Conservation (phyloP, 2,888 invertebrate species). For the Dorcus parallelipipedus region DNA sequence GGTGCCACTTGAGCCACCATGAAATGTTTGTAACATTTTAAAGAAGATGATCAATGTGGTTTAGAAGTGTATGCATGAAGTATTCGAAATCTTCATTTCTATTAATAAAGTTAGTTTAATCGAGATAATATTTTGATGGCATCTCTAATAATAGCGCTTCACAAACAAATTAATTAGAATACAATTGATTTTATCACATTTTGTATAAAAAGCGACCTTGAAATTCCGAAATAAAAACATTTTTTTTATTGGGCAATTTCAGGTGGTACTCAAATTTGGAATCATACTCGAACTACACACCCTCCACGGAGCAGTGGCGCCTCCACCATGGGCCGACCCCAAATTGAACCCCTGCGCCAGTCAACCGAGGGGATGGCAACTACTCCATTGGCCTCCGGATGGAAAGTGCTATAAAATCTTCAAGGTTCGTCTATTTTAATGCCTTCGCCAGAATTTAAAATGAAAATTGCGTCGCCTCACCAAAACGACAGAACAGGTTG, state of each 20-base stretch:
- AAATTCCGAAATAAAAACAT: not conserved
- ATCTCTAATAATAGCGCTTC: not conserved
- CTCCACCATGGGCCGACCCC: slow-evolving; percentile 85
- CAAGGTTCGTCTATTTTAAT: slow-evolving; percentile 51
- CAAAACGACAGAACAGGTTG: too few relatives aligned
- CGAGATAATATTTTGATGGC: too few relatives aligned
- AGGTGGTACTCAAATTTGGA: not conserved
- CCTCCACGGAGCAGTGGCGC: slow-evolving; percentile 58
- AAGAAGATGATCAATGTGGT: too few relatives aligned
- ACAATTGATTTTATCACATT: not conserved
- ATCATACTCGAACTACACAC: not conserved
- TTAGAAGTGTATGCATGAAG: too few relatives aligned
- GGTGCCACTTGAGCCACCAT: too few relatives aligned
- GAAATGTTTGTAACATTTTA: too few relatives aligned
- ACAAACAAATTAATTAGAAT: not conserved
- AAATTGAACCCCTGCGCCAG: slow-evolving; percentile 77
- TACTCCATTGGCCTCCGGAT: slow-evolving; percentile 79
- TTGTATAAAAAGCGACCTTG: not conserved
- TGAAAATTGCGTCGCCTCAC: too few relatives aligned
- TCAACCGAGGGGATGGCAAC: slow-evolving; percentile 79
- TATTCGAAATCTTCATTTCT: too few relatives aligned
- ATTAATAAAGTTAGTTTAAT: too few relatives aligned
- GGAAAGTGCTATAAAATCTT: slow-evolving; percentile 86
- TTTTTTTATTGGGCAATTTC: not conserved
- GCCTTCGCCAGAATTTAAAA: too few relatives aligned